phyloP scores from a whole-genome alignment of 2,888 invertebrate species.

The Drosophila formosana region DNA sequence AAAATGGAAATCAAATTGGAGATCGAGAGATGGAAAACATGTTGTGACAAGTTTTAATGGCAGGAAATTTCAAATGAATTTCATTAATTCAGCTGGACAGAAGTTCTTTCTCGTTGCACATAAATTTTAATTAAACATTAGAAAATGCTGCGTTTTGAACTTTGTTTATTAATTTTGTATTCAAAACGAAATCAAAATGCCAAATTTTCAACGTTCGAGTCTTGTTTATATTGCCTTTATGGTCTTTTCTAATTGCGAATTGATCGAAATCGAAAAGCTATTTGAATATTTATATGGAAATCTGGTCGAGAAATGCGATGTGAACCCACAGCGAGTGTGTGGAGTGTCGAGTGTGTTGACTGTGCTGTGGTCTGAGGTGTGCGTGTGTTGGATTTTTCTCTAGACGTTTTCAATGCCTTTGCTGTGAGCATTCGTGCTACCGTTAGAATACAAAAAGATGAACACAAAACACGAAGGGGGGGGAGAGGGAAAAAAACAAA shows the following conservation, averaged over 20 bases:
- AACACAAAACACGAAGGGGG: slow-evolving; percentile 4
- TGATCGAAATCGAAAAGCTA: slow-evolving; percentile 43
- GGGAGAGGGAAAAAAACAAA: not conserved
- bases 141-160: slow-evolving; percentile 10
- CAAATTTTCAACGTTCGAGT: slow-evolving; percentile 4
- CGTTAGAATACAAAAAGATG: slow-evolving; percentile 59
- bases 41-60: slow-evolving; percentile 45
- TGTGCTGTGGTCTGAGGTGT: slow-evolving; percentile 1
- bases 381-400: slow-evolving; percentile 30
- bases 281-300: slow-evolving; percentile 54
- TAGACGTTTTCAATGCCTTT: slow-evolving; percentile 40
- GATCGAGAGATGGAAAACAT: slow-evolving; percentile 28
- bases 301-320: slow-evolving; percentile 19
- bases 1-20: slow-evolving; percentile 11
- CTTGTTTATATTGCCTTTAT: not conserved
- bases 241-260: slow-evolving; percentile 47
- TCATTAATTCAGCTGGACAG: slow-evolving; percentile 30
- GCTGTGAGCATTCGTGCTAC: slow-evolving; percentile 60
- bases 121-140: slow-evolving; percentile 65
- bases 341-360: not conserved
- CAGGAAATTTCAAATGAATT: slow-evolving; percentile 50
- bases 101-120: slow-evolving; percentile 32
- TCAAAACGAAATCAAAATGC: slow-evolving; percentile 30
- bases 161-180: slow-evolving; percentile 7
- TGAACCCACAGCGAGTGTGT: slow-evolving; percentile 19